phyloP scores from a whole-genome alignment of 2,797 vertebrate genomes.

The Acipenser ruthenus region DNA sequence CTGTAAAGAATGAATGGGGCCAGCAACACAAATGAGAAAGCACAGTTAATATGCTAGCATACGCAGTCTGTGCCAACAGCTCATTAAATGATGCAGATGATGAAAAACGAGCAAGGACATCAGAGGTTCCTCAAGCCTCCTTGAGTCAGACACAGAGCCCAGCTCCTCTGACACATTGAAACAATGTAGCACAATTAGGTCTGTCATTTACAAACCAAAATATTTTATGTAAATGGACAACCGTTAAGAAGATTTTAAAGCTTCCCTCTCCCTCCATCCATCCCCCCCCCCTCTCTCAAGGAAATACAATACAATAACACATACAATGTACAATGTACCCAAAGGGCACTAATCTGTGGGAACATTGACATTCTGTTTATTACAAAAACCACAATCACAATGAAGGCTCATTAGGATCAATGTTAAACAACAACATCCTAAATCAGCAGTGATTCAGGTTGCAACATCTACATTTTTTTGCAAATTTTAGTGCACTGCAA shows the following conservation, averaged over 20 bases:
- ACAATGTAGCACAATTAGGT: not conserved
- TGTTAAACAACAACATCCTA: too few relatives aligned
- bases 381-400: too few relatives aligned
- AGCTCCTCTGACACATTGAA: not conserved
- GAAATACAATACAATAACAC: too few relatives aligned
- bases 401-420: too few relatives aligned
- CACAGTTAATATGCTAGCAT: not conserved
- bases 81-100: slow-evolving; percentile 3
- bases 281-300: too few relatives aligned
- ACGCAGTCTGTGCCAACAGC: not conserved
- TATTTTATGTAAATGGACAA: not conserved
- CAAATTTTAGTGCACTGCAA: not conserved
- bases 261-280: too few relatives aligned
- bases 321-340: too few relatives aligned
- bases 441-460: too few relatives aligned
- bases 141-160: not conserved
- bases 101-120: slow-evolving; percentile 2
- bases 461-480: not conserved
- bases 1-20: slow-evolving; percentile 1
- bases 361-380: too few relatives aligned
- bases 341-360: too few relatives aligned
- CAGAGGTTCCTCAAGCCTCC: not conserved
- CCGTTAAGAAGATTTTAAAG: too few relatives aligned
- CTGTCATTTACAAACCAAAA: not conserved
- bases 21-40: slow-evolving; percentile 1